phyloP scores from a whole-genome alignment of 1,140 invertebrate species.

The Neotoxoptera formosana region DNA sequence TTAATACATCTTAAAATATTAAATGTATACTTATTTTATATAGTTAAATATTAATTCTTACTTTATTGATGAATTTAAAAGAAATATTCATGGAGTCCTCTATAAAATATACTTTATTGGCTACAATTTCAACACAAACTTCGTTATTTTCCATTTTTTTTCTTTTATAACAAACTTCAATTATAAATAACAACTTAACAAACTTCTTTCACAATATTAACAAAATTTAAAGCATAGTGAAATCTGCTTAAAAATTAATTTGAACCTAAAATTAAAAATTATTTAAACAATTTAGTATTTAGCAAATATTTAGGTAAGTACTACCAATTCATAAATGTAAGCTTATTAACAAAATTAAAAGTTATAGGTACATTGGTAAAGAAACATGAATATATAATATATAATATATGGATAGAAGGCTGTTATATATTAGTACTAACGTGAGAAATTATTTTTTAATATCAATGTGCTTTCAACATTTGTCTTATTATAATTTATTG shows the following conservation, averaged over 20 bases:
- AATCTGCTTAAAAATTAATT: neutral
- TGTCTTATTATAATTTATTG: too few species aligned
- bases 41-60: neutral
- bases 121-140: conserved; percentile 15
- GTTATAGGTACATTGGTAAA: neutral
- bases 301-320: neutral
- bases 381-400: neutral
- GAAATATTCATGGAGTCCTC: neutral
- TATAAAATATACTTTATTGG: conserved; percentile 38
- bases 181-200: neutral
- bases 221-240: neutral
- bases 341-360: neutral
- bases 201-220: neutral
- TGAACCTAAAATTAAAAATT: neutral
- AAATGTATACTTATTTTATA: too few species aligned
- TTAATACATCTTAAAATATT: too few species aligned
- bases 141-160: conserved; percentile 36
- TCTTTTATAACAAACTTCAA: neutral
- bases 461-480: neutral
- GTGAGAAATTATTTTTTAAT: neutral
- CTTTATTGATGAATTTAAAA: conserved; percentile 31
- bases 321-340: neutral
- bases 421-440: neutral
- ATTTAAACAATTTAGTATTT: neutral
- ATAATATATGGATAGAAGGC: neutral